These are phyloP conservation scores for Apostichopus japonicus DNA, from an alignment of 35 echinoderm and acorn worm genomes.

Conservation along the genomic window DNA sequence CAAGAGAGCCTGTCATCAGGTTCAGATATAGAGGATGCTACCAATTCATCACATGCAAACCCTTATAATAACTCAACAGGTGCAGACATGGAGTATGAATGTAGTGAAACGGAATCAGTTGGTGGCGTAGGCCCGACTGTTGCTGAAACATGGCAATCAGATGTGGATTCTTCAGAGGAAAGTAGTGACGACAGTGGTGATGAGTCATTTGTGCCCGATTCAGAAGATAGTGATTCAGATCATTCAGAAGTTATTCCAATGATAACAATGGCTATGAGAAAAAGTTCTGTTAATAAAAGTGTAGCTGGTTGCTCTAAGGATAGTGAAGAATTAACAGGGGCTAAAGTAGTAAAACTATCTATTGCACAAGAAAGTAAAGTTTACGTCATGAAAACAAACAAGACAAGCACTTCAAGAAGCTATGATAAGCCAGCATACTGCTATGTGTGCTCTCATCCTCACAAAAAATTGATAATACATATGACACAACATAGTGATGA, in stretches of 20 bases:
- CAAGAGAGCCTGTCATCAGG: too few relatives aligned
- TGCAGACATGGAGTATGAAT: background rate
- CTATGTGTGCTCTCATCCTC: constrained; percentile 30
- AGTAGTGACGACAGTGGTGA: constrained; percentile 3
- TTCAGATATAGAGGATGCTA: too few relatives aligned
- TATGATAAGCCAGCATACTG: constrained; percentile 64
- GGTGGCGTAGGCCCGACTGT: background rate
- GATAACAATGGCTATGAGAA: background rate
- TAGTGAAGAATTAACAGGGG: background rate
- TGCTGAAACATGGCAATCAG: background rate
- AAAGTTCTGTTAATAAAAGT: background rate
- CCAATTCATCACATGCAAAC: too few relatives aligned
- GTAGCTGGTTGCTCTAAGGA: background rate
- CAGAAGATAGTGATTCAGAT: constrained; percentile 26
- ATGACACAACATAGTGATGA: constrained; percentile 46
- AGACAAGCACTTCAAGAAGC: background rate
- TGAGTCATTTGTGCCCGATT: constrained; percentile 31
- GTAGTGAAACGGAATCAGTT: background rate
- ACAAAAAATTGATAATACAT: constrained; percentile 45
- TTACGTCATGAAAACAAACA: constrained; percentile 47
- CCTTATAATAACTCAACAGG: too few relatives aligned
- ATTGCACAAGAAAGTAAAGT: constrained; percentile 27
- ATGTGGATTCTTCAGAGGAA: background rate
- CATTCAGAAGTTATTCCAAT: background rate
- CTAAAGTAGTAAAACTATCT: background rate